A percentile compares a stretch with the other conserved stretches of the same genome.
Conservation (phyloP, 2,888 invertebrate genomes). For the Agrochola lychnidis region DNA sequence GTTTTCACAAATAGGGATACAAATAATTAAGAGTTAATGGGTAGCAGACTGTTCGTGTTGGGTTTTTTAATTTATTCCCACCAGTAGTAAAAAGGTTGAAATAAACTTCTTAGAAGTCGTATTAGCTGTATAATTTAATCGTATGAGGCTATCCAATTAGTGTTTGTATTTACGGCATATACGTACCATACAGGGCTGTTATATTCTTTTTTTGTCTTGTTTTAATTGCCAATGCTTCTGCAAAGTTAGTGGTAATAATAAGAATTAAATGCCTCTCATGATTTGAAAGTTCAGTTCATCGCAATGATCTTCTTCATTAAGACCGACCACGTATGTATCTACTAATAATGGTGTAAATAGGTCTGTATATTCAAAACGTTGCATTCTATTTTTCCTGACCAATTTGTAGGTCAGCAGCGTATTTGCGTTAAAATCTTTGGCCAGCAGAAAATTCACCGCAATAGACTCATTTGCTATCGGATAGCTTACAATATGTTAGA, state of each 20-base stretch:
- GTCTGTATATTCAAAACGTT: not conserved
- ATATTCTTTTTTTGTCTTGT: not conserved
- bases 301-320: not conserved
- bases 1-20: no score
- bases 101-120: no score
- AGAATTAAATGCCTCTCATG: no score
- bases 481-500: slow-evolving; percentile 64
- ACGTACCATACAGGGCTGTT: no score
- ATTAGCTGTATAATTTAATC: no score
- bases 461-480: slow-evolving; percentile 55
- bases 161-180: not conserved
- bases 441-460: slow-evolving; percentile 32
- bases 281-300: not conserved
- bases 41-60: no score
- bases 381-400: not conserved
- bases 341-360: not conserved
- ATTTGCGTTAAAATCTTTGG: slow-evolving; percentile 30
- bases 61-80: no score
- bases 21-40: no score
- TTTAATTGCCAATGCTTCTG: not conserved
- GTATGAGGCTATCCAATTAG: not conserved
- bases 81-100: no score
- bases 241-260: not conserved
- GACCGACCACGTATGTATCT: not conserved
- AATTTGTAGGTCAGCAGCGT: slow-evolving; percentile 15